Conservation (phyloP, 1,140 invertebrate species). For the Microplitis demolitor region DNA sequence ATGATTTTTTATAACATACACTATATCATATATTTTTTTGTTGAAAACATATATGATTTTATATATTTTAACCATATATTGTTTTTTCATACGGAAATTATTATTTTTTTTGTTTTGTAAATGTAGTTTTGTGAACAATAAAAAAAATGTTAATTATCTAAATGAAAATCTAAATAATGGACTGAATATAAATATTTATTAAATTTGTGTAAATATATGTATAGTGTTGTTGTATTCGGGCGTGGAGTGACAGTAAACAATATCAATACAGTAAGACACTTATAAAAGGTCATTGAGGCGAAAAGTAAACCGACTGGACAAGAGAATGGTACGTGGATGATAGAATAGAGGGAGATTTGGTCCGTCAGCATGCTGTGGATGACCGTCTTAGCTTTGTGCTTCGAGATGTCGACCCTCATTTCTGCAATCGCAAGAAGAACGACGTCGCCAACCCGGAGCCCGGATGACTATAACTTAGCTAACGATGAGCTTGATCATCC, state of each 20-base stretch:
- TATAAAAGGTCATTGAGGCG: conserved; percentile 18
- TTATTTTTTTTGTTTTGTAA: neutral
- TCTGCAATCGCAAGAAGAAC: conserved; percentile 48
- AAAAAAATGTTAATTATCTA: too few species aligned
- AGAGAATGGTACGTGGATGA: conserved; percentile 42
- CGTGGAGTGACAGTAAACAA: neutral
- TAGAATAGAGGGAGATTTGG: conserved; percentile 32
- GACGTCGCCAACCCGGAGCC: conserved; percentile 10
- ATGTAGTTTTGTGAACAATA: too few species aligned
- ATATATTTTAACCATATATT: too few species aligned
- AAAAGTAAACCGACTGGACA: conserved; percentile 22
- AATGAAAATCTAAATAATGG: too few species aligned
- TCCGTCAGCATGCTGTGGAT: conserved; percentile 47
- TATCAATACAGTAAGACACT: neutral
- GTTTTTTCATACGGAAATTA: too few species aligned
- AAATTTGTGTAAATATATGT: neutral
- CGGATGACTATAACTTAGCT: conserved; percentile 43
- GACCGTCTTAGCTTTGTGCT: conserved; percentile 48
- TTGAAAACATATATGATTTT: too few species aligned
- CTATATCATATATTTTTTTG: too few species aligned
- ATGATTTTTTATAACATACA: too few species aligned
- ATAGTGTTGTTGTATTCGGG: neutral
- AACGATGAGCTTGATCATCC: conserved; percentile 49
- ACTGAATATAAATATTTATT: neutral
- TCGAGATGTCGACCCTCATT: conserved; percentile 52